phyloP scores from a whole-genome alignment of 2,113 vertebrate genomes.

The Callipepla squamata region DNA sequence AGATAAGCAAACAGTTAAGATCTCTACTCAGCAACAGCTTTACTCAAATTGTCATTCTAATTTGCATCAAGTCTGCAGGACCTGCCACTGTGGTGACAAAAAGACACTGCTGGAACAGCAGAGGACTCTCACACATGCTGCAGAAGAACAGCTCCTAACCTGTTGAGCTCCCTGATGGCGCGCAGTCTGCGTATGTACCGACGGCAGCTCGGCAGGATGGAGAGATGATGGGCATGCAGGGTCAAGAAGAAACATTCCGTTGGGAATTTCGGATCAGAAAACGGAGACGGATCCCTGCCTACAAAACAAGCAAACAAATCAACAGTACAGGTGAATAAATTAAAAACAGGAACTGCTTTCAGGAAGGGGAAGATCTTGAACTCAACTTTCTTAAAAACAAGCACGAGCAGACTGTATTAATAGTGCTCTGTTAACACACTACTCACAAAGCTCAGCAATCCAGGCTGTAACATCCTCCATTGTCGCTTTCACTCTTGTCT shows the following conservation, averaged over 20 bases:
- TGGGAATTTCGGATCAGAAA: slow-evolving; percentile 96
- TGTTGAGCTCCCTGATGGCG: slow-evolving; percentile 96
- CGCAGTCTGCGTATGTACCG: slow-evolving; percentile 95
- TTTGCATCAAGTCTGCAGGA: neutral
- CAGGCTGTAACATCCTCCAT: slow-evolving; percentile 94
- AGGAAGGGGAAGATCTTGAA: neutral
- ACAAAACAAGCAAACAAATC: neutral
- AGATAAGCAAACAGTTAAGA: neutral
- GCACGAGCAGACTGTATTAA: neutral
- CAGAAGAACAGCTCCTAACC: slow-evolving; percentile 70
- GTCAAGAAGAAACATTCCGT: slow-evolving; percentile 98
- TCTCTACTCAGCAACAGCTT: neutral
- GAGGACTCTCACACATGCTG: neutral
- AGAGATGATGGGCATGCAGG: slow-evolving; percentile 94
- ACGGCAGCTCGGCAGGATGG: slow-evolving; percentile 93
- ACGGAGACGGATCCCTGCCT: slow-evolving; percentile 87
- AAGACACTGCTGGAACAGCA: accelerated
- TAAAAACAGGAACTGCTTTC: neutral
- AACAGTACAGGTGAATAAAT: neutral
- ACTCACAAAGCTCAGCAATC: slow-evolving; percentile 91
- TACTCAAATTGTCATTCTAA: accelerated
- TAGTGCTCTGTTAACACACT: accelerated
- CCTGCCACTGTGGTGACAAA: neutral
- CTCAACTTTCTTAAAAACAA: neutral
- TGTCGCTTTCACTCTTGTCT: slow-evolving; percentile 93